Base-by-base conservation (phyloP, 2,113 vertebrate species). In the Silurus glanis region DNA sequence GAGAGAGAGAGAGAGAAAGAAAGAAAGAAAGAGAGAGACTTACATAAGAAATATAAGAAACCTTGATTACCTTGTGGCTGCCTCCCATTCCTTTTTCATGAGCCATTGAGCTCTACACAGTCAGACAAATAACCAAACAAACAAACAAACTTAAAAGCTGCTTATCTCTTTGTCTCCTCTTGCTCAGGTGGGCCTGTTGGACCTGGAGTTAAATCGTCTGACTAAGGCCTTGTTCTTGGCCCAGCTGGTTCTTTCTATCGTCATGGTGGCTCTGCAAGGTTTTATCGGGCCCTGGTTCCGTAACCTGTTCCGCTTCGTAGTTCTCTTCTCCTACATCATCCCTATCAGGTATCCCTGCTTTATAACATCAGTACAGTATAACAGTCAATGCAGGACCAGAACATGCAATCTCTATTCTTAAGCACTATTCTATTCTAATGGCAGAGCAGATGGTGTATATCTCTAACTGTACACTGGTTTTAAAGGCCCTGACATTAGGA, bases 301-400 rank as follows among this genome's bases (percentile, higher is more conserved):
- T 80, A 99, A 96, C 92, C 96, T 99, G 64, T 97, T 97, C 91
- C 95, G 98, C 55, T 99, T 99, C 80, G 94, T 99, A 9, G 97
- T 99, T 4, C 96, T 99, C 58, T 99, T 99, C 93, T 99, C 98
- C 49, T 99, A 99, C 94, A 99, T 99, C 94, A 99, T 99, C 82
- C 98, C 98, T 0, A 99, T 99, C 94, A 99, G 98, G 98, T 99
- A 94, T 12, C 25, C 10, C 51, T 51, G 17, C 17, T 19, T 93
- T 93, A 25, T 10, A 51, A 47, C 16, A 10, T 69, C 4, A 87
- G 14, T 3, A 21, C 19, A 13, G 2, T 21, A n/a, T 14, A 49
- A 21, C 9, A 47, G 8, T 23, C 5, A 5, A 5, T 10, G 71
- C 45, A 21, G 49, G 9, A 56, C 45, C 0, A 7, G 4, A 53